phyloP scores from a whole-genome alignment of 2,113 vertebrate genomes.

The Rhagologus leucostigma region DNA sequence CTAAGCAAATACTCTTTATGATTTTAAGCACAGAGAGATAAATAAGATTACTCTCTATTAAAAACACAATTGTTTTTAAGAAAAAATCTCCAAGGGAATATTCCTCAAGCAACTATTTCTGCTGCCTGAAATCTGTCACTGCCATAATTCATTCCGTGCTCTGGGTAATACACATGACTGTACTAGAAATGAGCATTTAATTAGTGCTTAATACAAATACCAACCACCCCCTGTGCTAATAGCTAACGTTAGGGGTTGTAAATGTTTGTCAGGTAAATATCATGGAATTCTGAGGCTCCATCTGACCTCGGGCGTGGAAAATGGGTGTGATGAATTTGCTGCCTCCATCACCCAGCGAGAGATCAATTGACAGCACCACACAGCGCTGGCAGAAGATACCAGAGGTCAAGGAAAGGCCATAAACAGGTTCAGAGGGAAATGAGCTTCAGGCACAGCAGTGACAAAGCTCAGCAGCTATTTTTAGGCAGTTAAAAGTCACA shows the following conservation, averaged over 20 bases:
- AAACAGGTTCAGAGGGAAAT: neutral
- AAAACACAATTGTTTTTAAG: neutral
- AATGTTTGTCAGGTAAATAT: conserved; percentile 30
- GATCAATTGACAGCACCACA: neutral
- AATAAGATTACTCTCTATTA: neutral
- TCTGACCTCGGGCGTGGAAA: neutral
- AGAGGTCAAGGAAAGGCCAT: neutral
- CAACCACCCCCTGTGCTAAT: neutral
- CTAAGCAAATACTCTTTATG: neutral
- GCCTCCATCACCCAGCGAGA: neutral
- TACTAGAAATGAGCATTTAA: conserved; percentile 37
- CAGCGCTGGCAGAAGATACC: neutral
- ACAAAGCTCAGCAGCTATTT: neutral
- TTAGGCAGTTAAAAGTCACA: neutral
- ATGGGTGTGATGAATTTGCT: neutral
- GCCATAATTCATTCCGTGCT: neutral
- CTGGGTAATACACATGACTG: neutral
- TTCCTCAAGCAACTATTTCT: neutral
- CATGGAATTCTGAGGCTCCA: neutral
- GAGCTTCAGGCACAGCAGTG: neutral
- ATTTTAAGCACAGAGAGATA: neutral
- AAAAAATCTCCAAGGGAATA: neutral
- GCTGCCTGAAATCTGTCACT: neutral
- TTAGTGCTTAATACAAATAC: conserved; percentile 9
- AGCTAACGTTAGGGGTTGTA: neutral